Conservation (phyloP, 1,140 invertebrate genomes). For the Aculops lycopersici region DNA sequence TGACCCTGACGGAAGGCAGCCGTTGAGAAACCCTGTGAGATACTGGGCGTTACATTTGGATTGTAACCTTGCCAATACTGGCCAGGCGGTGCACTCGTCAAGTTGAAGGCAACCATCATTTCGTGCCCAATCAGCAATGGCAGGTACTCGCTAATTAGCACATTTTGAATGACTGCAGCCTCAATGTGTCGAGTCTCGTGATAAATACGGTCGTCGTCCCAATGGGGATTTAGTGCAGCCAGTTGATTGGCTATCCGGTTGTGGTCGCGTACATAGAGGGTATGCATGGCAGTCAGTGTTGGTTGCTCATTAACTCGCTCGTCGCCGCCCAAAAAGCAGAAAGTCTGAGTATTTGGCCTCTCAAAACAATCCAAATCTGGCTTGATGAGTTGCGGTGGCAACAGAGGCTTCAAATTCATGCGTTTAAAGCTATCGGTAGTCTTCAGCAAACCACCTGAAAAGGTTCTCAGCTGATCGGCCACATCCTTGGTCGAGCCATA, state of each 20-base stretch:
- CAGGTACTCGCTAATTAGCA: slow-evolving; percentile 19
- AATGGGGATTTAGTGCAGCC: slow-evolving; percentile 23
- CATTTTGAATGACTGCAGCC: slow-evolving; percentile 19
- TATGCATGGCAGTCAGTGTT: slow-evolving; percentile 17
- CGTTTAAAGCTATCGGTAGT: slow-evolving; percentile 26
- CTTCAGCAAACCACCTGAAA: slow-evolving; percentile 15
- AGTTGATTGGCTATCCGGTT: slow-evolving; percentile 36
- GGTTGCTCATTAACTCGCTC: slow-evolving; percentile 21
- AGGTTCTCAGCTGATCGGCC: slow-evolving; percentile 17
- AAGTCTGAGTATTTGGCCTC: slow-evolving; percentile 31
- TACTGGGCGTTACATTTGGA: slow-evolving; percentile 15
- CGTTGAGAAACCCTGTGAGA: slow-evolving; percentile 18
- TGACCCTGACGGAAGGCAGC: slow-evolving; percentile 21
- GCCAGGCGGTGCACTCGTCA: slow-evolving; percentile 8
- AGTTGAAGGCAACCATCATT: slow-evolving; percentile 9
- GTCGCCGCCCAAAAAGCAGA: slow-evolving; percentile 26
- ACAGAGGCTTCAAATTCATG: slow-evolving; percentile 50
- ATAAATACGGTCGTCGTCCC: slow-evolving; percentile 21
- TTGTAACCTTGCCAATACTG: slow-evolving; percentile 16
- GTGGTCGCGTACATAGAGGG: slow-evolving; percentile 20
- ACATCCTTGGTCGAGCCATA: slow-evolving; percentile 19
- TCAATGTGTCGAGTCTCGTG: slow-evolving; percentile 19
- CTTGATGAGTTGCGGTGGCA: slow-evolving; percentile 52
- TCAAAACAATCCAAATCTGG: slow-evolving; percentile 63
- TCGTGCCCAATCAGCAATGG: slow-evolving; percentile 17